A percentile compares a stretch with the other conserved stretches of the same genome.
Evolutionary conservation across 2,113 vertebrate species (phyloP).

Genomic region (Ceyx cyanopectus): DNA sequence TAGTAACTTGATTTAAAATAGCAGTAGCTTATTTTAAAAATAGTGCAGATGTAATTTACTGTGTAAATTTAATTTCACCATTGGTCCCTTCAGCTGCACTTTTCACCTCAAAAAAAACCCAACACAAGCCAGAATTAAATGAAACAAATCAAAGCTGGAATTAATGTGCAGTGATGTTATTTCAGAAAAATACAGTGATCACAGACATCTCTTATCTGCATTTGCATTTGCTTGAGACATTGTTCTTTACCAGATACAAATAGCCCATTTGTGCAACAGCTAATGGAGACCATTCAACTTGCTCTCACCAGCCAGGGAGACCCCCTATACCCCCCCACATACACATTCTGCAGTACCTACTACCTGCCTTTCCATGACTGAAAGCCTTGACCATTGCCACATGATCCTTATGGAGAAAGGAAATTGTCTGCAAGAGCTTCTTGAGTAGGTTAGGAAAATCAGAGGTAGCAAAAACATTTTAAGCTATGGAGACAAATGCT

Average conservation of each 20-base stretch:
- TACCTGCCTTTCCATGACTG: neutral
- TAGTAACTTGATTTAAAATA: slow-evolving; percentile 30
- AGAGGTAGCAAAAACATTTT: neutral
- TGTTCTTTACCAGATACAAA: neutral
- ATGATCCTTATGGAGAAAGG: neutral
- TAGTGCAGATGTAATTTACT: slow-evolving; percentile 22
- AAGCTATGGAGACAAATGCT: neutral
- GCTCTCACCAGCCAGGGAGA: neutral
- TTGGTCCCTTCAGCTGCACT: neutral
- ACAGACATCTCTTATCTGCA: neutral
- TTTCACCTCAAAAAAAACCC: neutral
- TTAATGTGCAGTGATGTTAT: neutral
- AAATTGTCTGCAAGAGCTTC: neutral
- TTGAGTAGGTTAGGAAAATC: neutral
- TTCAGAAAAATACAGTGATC: neutral
- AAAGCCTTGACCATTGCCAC: neutral
- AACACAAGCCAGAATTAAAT: neutral
- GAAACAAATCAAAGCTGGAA: neutral
- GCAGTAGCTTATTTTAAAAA: slow-evolving; percentile 2
- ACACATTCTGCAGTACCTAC: neutral
- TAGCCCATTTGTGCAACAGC: neutral
- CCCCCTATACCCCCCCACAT: neutral
- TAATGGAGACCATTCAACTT: neutral
- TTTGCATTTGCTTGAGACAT: neutral
- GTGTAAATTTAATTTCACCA: neutral